Base-by-base conservation (phyloP, 2,888 invertebrate species). In the Athrips mouffetella region DNA sequence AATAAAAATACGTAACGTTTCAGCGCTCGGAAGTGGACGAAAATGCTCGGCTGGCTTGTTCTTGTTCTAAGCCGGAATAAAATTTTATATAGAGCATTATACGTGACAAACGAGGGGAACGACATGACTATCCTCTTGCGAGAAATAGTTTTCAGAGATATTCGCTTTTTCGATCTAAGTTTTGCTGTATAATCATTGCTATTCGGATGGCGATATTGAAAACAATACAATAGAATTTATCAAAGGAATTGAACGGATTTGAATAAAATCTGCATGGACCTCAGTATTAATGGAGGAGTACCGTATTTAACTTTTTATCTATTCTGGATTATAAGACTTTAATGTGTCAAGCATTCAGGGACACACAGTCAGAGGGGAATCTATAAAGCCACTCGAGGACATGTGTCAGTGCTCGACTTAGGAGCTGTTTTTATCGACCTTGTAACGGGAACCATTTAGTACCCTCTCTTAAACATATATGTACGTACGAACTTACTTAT, bases 1-100 rank as follows among this genome's bases (percentile, higher is more conserved):
- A 70, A 74, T 70, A 70, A 65, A 61, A 73, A 70, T 64, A 73
- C 66, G 62, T 66, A 70, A 64, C 52, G 61, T 60, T 58, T 53
- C 54, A 55, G 63, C 62, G 63, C 58, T 66, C 59, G 64, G 60
- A 63, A 69, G 65, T 70, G 79, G 76, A 73, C 75, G 65, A 63
- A 63, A 66, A 67, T 63, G 67, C 65, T 63, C 67, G 69, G 62
- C 66, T 67, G 67, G 62, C 65, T 70, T 66, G 65, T 73, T 70
- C 69, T 68, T 71, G 68, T 73, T 73, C 72, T 72, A 71, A 66
- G 70, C 65, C 67, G 66, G 74, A 76, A 78, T 79, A 79, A 76
- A 77, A 74, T 76, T 77, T 80, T 80, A 79, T 76, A 74, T 73
- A 62, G 69, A 67, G 71, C 75, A 80, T 80, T 80, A 79, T 76